Conservation (phyloP, 2,113 vertebrate species). For the Capra hircus region DNA sequence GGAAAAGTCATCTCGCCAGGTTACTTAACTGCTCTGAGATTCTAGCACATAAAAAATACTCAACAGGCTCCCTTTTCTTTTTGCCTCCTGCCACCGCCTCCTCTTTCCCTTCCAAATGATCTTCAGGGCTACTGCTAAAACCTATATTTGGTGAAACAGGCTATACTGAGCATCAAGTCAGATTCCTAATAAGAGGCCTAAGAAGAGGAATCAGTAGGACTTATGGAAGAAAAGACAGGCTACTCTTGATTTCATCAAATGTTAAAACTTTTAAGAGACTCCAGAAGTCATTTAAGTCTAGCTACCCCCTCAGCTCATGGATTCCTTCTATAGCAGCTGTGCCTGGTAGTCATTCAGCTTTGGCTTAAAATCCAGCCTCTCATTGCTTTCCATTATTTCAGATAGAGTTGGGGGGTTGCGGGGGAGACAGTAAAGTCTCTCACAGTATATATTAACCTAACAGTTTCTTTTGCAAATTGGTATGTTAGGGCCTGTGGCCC, state of each 20-base stretch:
- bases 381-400: neutral
- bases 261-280: neutral
- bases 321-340: neutral
- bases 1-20: neutral
- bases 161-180: neutral
- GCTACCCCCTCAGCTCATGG: neutral
- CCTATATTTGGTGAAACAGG: neutral
- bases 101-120: neutral
- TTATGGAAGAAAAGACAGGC: neutral
- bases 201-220: neutral
- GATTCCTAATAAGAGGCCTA: neutral
- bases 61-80: neutral
- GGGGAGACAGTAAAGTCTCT: neutral
- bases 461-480: neutral
- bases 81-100: neutral
- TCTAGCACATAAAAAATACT: neutral
- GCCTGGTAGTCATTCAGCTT: neutral
- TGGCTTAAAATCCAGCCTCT: conserved; percentile 1
- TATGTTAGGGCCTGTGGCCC: neutral
- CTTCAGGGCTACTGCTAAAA: neutral
- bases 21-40: neutral
- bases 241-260: neutral
- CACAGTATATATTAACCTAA: neutral
- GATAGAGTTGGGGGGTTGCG: neutral
- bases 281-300: neutral